phyloP scores from a whole-genome alignment of 2,113 vertebrate genomes.

The Bothrops jararaca region DNA sequence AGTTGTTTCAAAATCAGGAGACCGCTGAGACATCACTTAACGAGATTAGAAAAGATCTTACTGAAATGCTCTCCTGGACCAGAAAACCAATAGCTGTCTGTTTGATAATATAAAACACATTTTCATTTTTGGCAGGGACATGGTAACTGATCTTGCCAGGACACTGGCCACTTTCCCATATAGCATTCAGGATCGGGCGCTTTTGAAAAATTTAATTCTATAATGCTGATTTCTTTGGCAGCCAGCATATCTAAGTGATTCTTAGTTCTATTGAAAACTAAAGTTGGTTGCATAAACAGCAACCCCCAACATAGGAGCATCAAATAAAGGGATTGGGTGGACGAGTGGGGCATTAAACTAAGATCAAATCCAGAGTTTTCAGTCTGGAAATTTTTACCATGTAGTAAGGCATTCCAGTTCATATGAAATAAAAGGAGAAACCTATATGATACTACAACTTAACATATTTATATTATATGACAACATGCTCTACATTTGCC shows the following conservation, averaged over 20 bases:
- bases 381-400: conserved; percentile 11
- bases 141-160: conserved; percentile 35
- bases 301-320: conserved; percentile 39
- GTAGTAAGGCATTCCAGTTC: neutral
- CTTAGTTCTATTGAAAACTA: conserved; percentile 39
- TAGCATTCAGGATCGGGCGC: neutral
- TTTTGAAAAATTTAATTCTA: conserved; percentile 48
- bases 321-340: conserved; percentile 47
- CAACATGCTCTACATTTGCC: neutral
- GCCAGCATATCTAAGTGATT: conserved; percentile 47
- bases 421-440: conserved; percentile 27
- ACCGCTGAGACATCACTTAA: conserved; percentile 40
- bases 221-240: conserved; percentile 48
- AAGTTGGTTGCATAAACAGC: conserved; percentile 36
- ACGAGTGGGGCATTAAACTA: conserved; percentile 26
- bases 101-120: conserved; percentile 24
- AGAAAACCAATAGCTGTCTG: conserved; percentile 35
- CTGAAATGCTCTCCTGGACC: conserved; percentile 39
- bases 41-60: conserved; percentile 47
- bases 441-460: neutral
- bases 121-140: conserved; percentile 21
- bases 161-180: conserved; percentile 33
- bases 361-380: conserved; percentile 28
- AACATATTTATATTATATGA: neutral
- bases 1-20: conserved; percentile 33